A percentile compares a stretch with the other conserved stretches of the same genome.
Evolutionary conservation across 2,113 vertebrate genomes (phyloP).

Genomic region (Mesembrinibis cayennensis): DNA sequence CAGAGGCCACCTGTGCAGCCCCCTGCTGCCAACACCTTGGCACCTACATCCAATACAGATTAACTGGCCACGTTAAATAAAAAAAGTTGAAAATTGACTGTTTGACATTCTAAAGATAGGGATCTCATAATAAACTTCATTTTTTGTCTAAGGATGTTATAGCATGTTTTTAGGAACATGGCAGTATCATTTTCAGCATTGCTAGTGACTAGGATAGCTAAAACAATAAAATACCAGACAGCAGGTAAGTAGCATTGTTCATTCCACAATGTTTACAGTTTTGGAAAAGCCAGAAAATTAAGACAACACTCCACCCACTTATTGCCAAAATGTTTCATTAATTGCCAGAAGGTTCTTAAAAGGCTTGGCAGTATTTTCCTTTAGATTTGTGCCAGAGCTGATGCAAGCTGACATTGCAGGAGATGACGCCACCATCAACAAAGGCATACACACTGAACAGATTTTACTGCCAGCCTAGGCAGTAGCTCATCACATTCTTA

Average conservation of each 20-base stretch:
- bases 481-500: neutral
- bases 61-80: neutral
- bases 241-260: neutral
- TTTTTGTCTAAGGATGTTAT: neutral
- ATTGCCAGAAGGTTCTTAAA: neutral
- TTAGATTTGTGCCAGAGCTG: neutral
- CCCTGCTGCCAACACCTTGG: neutral
- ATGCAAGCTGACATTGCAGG: neutral
- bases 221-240: neutral
- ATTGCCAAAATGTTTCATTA: neutral
- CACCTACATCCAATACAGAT: accelerated
- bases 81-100: neutral
- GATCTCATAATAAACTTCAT: neutral
- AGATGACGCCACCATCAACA: neutral
- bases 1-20: accelerated
- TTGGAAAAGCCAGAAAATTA: neutral
- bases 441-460: neutral
- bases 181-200: neutral
- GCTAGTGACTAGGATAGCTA: neutral
- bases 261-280: neutral
- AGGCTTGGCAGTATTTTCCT: neutral
- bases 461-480: neutral
- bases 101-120: neutral
- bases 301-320: accelerated
- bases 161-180: neutral